Percentiles rank a stretch among this genome's conserved stretches.
These are phyloP conservation scores for Dipodomys stephensi DNA, from an alignment of 2,113 vertebrate genomes.

Conservation along the genomic window DNA sequence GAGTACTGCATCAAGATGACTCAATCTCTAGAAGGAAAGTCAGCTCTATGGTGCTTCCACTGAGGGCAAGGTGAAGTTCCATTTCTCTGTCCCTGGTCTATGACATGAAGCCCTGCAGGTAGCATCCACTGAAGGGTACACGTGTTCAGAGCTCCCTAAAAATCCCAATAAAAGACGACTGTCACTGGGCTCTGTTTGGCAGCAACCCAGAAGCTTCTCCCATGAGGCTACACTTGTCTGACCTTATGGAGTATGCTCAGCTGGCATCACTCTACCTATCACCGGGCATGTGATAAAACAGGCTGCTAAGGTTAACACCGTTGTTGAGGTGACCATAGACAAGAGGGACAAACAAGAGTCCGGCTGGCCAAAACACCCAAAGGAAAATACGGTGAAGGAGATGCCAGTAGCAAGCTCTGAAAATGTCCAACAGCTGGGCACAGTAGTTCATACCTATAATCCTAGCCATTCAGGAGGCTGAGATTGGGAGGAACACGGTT, in stretches of 20 bases:
- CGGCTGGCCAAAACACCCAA: neutral
- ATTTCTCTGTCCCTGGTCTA: neutral
- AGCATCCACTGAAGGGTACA: neutral
- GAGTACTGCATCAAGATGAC: neutral
- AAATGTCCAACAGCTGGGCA: neutral
- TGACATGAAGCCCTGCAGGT: neutral
- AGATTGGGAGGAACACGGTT: too few relatives aligned
- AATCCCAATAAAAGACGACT: neutral
- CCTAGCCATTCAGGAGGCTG: too few relatives aligned
- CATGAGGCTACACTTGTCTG: too few relatives aligned
- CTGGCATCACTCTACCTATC: neutral
- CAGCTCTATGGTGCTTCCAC: neutral
- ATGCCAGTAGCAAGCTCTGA: neutral
- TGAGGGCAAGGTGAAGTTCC: neutral
- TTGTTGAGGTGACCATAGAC: neutral
- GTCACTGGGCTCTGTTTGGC: too few relatives aligned
- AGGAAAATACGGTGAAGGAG: neutral
- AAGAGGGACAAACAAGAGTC: neutral
- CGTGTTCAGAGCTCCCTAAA: too few relatives aligned
- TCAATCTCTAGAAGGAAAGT: neutral
- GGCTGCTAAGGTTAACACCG: neutral
- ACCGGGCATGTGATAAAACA: neutral
- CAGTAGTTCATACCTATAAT: too few relatives aligned
- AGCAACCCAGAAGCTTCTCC: neutral
- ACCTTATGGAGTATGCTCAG: neutral